Conservation (phyloP, 2,113 vertebrate species). For the Spea bombifrons region DNA sequence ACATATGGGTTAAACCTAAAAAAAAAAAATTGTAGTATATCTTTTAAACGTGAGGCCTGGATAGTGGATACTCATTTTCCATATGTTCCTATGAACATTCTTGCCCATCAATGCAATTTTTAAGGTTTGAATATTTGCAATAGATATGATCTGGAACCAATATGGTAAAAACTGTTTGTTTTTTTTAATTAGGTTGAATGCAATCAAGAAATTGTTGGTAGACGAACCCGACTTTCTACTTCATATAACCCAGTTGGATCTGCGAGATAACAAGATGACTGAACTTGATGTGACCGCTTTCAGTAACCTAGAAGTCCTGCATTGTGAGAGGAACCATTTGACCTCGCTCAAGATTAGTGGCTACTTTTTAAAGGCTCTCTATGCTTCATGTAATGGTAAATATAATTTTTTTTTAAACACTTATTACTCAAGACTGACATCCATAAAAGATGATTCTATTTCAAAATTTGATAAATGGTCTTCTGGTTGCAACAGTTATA, state of each 20-base stretch:
- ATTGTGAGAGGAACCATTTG: slow-evolving; percentile 91
- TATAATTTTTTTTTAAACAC: neutral
- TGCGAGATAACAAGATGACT: slow-evolving; percentile 86
- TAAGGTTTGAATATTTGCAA: neutral
- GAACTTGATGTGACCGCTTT: slow-evolving; percentile 84
- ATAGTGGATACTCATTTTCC: too few relatives aligned
- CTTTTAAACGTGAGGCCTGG: too few relatives aligned
- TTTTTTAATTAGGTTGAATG: slow-evolving; percentile 78
- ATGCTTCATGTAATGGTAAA: slow-evolving; percentile 84
- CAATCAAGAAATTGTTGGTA: slow-evolving; percentile 72
- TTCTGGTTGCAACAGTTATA: too few relatives aligned
- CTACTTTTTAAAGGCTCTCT: slow-evolving; percentile 82
- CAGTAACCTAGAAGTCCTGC: slow-evolving; percentile 87
- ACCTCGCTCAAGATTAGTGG: slow-evolving; percentile 79
- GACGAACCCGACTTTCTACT: slow-evolving; percentile 83
- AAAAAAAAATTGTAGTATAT: too few relatives aligned
- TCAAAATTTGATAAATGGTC: too few relatives aligned
- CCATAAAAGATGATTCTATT: too few relatives aligned
- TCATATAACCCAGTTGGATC: slow-evolving; percentile 88
- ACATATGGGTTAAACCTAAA: too few relatives aligned
- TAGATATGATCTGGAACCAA: neutral
- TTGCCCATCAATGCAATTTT: neutral
- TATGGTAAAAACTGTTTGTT: slow-evolving; percentile 3
- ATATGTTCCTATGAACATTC: too few relatives aligned
- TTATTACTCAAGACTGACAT: too few relatives aligned